Conservation (phyloP, 64 coral and sea anemone species). For the Montipora efflorescens region DNA sequence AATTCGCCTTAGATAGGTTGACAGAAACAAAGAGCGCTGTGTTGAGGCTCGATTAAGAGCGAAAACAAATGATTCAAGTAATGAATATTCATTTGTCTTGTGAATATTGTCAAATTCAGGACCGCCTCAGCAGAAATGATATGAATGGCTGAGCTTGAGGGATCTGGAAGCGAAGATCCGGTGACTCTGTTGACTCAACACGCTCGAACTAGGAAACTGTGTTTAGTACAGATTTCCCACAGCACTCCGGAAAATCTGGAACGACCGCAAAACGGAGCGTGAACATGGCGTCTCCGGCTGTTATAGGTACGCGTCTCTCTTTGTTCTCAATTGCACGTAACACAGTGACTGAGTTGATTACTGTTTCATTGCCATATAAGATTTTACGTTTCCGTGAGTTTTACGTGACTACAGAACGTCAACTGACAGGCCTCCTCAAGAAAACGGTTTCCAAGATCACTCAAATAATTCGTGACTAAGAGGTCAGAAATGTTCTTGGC, state of each 20-base stretch:
- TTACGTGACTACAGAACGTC: constrained; percentile 27
- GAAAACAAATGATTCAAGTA: constrained; percentile 36
- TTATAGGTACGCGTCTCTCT: constrained; percentile 23
- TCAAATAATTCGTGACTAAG: constrained; percentile 50
- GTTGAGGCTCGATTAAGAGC: constrained; percentile 27
- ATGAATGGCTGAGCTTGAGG: constrained; percentile 59
- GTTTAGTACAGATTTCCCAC: constrained; percentile 38
- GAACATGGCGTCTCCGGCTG: constrained; percentile 29
- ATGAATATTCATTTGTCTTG: constrained; percentile 76
- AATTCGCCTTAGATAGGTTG: not conserved
- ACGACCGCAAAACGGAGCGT: constrained; percentile 19
- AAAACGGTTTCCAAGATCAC: constrained; percentile 13
- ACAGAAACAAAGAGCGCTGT: constrained; percentile 1
- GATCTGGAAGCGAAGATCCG: constrained; percentile 79
- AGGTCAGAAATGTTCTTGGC: not conserved
- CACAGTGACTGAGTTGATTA: not conserved
- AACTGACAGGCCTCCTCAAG: not conserved
- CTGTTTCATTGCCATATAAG: constrained; percentile 1
- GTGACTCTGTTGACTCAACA: constrained; percentile 73
- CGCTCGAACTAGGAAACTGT: constrained; percentile 55
- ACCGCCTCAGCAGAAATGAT: constrained; percentile 47
- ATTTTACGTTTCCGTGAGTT: not conserved
- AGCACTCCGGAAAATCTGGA: constrained; percentile 46
- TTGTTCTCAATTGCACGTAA: constrained; percentile 46
- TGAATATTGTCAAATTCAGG: constrained; percentile 63